These are phyloP conservation scores for Otis tarda DNA, from an alignment of 2,113 vertebrate genomes.

Conservation along the genomic window DNA sequence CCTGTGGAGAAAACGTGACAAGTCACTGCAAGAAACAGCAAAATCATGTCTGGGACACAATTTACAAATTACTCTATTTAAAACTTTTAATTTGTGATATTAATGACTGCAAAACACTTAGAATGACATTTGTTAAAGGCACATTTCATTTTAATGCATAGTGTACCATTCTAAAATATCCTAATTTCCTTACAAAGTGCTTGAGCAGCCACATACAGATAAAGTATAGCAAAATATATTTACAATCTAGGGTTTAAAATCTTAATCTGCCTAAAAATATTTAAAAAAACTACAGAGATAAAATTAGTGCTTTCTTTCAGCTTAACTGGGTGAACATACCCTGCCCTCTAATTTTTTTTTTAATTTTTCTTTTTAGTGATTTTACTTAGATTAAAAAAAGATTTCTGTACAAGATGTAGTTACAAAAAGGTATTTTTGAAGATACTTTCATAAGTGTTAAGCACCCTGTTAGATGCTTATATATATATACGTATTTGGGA, in stretches of 20 bases:
- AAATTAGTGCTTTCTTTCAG: conserved; percentile 95
- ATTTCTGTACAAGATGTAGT: conserved; percentile 77
- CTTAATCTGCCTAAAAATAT: conserved; percentile 87
- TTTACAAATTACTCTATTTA: conserved; percentile 78
- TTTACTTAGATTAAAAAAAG: conserved; percentile 77
- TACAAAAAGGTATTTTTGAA: conserved; percentile 75
- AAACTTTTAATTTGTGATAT: conserved; percentile 94
- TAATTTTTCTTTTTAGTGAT: conserved; percentile 70
- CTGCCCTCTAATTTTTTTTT: conserved; percentile 78
- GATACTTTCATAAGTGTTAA: conserved; percentile 67
- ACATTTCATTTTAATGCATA: conserved; percentile 84
- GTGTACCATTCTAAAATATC: conserved; percentile 91
- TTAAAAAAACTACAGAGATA: conserved; percentile 85
- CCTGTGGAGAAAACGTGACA: conserved; percentile 1
- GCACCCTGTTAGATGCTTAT: conserved; percentile 64
- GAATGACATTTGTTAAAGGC: conserved; percentile 83
- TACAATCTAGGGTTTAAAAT: conserved; percentile 90
- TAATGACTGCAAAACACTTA: conserved; percentile 86
- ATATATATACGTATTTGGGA: conserved; percentile 35
- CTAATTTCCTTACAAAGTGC: conserved; percentile 87
- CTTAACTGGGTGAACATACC: conserved; percentile 87
- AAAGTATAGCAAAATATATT: conserved; percentile 88
- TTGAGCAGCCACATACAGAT: conserved; percentile 87
- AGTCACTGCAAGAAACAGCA: conserved; percentile 38
- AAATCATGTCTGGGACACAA: conserved; percentile 71